Conservation (phyloP, 2,113 vertebrate genomes). For the Loxodonta africana region DNA sequence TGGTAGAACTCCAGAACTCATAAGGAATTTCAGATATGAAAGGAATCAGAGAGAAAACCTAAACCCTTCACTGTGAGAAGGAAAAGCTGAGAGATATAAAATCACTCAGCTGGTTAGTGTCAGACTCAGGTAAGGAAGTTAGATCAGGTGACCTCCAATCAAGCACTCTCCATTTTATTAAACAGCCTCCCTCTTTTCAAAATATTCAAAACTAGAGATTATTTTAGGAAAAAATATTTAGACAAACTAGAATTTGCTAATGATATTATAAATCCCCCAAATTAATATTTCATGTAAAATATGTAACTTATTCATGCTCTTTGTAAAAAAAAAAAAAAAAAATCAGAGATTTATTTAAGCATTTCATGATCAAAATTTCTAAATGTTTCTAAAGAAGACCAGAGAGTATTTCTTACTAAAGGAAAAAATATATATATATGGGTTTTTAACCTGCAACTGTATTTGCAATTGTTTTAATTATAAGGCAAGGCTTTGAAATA, state of each 20-base stretch:
- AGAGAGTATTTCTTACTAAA: neutral
- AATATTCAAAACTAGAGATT: neutral
- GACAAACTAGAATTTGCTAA: neutral
- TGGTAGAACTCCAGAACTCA: neutral
- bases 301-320: neutral
- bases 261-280: neutral
- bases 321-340: neutral
- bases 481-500: slow-evolving; percentile 73
- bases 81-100: neutral
- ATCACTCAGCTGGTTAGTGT: neutral
- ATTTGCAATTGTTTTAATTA: slow-evolving; percentile 75
- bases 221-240: slow-evolving; percentile 29
- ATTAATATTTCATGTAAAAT: neutral
- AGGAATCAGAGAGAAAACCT: neutral
- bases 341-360: neutral
- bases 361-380: slow-evolving; percentile 9
- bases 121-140: neutral
- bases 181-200: neutral
- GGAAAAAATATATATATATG: slow-evolving; percentile 5
- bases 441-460: neutral
- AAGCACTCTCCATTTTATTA: neutral
- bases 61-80: neutral
- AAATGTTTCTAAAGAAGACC: slow-evolving; percentile 18
- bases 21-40: neutral
- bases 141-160: neutral